These are phyloP conservation scores for Nymphalis c-album DNA, from an alignment of 2,888 invertebrate genomes.

Conservation along the genomic window DNA sequence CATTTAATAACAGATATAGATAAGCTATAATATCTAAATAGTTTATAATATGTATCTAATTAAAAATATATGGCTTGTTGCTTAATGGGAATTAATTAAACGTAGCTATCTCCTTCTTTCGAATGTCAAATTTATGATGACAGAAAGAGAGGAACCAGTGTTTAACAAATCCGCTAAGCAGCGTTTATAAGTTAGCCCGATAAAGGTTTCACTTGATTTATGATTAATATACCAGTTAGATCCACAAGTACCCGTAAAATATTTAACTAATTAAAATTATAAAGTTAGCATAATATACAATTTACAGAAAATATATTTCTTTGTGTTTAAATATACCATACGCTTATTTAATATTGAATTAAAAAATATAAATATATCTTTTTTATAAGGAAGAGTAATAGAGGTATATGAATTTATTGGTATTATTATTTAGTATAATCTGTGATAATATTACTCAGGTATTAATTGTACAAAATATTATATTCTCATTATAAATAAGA, in stretches of 20 bases:
- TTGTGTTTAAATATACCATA: neutral
- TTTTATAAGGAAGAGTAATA: constrained; percentile 10
- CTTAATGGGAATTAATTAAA: no score
- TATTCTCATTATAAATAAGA: neutral
- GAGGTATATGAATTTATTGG: constrained; percentile 9
- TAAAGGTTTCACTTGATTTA: no score
- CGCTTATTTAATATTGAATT: neutral
- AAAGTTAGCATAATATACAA: neutral
- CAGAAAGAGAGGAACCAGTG: no score
- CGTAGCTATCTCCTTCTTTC: no score
- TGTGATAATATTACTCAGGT: neutral
- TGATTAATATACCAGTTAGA: no score
- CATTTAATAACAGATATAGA: constrained; percentile 40
- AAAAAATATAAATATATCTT: constrained; percentile 1
- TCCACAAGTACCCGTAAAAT: no score
- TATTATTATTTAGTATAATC: neutral
- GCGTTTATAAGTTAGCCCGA: no score
- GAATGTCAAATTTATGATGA: no score
- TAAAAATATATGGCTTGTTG: neutral
- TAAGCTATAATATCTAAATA: neutral
- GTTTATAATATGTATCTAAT: neutral
- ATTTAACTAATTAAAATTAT: neutral
- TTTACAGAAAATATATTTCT: constrained; percentile 5
- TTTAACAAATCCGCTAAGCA: no score
- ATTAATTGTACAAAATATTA: neutral